These are phyloP conservation scores for Drosophila willistoni DNA, from an alignment of 1,140 invertebrate genomes.

Conservation along the genomic window DNA sequence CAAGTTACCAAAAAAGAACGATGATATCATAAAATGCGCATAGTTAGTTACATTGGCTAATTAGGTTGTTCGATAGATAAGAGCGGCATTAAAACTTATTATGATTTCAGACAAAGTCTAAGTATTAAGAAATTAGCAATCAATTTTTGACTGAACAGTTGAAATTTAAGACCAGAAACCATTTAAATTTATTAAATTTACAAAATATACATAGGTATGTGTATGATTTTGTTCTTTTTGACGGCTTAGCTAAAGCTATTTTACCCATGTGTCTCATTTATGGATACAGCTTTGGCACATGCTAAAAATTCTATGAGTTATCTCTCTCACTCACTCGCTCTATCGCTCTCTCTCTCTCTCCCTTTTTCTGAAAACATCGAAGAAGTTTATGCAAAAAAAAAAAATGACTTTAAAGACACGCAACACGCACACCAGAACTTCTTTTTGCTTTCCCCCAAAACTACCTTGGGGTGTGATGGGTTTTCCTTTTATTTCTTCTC, in stretches of 20 bases:
- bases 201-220: too few species aligned
- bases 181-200: too few species aligned
- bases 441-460: conserved; percentile 5
- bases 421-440: conserved; percentile 29
- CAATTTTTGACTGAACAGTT: too few species aligned
- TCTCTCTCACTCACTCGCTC: not conserved
- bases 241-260: not conserved
- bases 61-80: too few species aligned
- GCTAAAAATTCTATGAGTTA: not conserved
- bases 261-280: conserved; percentile 2
- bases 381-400: conserved; percentile 52
- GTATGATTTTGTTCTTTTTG: too few species aligned
- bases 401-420: conserved; percentile 62
- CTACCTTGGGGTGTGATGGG: not conserved
- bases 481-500: not conserved
- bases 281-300: conserved; percentile 12
- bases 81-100: too few species aligned
- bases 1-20: not conserved
- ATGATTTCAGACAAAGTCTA: too few species aligned
- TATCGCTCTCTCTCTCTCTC: too few species aligned
- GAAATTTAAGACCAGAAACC: too few species aligned
- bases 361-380: conserved; percentile 7
- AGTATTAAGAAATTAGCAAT: too few species aligned
- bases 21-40: conserved; percentile 1
- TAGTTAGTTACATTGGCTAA: not conserved